These are phyloP conservation scores for Apamea monoglypha DNA, from an alignment of 2,888 invertebrate genomes.

Conservation along the genomic window DNA sequence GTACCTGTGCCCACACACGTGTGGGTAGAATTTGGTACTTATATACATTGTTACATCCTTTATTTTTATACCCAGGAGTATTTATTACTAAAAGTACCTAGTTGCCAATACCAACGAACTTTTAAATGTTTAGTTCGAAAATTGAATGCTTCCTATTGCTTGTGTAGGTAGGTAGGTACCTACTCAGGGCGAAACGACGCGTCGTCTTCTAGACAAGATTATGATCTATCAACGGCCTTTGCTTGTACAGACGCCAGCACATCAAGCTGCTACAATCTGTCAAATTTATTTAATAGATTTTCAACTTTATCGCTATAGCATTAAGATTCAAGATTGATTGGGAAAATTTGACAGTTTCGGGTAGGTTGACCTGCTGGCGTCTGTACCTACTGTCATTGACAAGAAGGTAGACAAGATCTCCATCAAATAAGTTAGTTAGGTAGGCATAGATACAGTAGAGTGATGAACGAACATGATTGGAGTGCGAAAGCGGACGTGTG, in stretches of 20 bases:
- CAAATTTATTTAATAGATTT: too few species aligned
- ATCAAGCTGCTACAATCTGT: too few species aligned
- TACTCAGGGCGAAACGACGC: too few species aligned
- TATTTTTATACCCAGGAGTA: conserved; percentile 14
- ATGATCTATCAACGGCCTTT: background rate
- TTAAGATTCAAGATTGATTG: too few species aligned
- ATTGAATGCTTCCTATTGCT: conserved; percentile 2
- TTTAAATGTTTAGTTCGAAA: background rate
- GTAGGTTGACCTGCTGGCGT: too few species aligned
- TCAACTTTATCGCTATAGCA: too few species aligned
- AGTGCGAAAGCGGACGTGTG: conserved; percentile 4
- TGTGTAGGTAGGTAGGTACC: background rate
- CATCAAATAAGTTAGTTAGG: conserved; percentile 17
- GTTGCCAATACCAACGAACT: background rate
- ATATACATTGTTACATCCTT: conserved; percentile 12
- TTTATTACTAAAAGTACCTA: background rate
- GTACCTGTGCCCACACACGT: conserved; percentile 14
- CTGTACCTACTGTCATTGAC: too few species aligned
- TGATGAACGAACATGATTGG: conserved; percentile 6
- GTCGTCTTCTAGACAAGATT: background rate
- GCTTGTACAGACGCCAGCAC: too few species aligned
- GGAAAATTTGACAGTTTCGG: too few species aligned
- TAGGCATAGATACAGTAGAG: conserved; percentile 6
- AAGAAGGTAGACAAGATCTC: background rate
- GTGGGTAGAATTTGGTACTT: conserved; percentile 7